Conservation (phyloP, 2,113 vertebrate species). For the Sitta europaea region DNA sequence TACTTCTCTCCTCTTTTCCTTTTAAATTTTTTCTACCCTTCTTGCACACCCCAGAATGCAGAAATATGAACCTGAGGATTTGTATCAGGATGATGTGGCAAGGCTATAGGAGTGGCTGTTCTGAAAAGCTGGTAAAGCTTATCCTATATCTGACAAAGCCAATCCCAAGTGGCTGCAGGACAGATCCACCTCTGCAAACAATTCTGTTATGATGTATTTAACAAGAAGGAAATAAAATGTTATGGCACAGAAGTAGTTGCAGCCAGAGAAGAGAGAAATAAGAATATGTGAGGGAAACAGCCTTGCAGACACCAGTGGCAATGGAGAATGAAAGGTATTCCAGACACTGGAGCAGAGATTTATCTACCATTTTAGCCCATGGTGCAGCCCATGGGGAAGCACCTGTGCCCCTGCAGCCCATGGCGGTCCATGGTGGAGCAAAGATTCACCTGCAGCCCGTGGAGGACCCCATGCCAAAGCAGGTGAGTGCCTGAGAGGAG, state of each 20-base stretch:
- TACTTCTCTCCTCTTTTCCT: background rate
- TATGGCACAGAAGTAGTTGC: background rate
- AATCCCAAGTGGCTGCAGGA: background rate
- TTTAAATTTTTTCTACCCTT: rapidly evolving
- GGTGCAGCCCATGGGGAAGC: background rate
- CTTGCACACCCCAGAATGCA: background rate
- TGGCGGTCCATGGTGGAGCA: background rate
- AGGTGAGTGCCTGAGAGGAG: background rate
- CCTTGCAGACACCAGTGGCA: background rate
- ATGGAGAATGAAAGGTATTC: background rate
- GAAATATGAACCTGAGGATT: background rate
- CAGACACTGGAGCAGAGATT: background rate
- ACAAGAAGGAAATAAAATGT: background rate
- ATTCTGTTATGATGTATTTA: background rate
- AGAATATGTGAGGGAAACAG: background rate
- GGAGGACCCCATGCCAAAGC: background rate
- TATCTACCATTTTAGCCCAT: rapidly evolving
- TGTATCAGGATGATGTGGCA: background rate
- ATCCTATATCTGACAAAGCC: background rate
- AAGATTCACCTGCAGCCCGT: background rate
- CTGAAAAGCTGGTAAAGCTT: background rate
- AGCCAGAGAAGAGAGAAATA: background rate
- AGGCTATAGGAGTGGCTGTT: background rate
- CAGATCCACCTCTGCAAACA: background rate
- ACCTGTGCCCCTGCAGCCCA: background rate